Evolutionary conservation across 2,797 vertebrate genomes (phyloP).

Genomic region (Melanotaenia maccullochi): DNA sequence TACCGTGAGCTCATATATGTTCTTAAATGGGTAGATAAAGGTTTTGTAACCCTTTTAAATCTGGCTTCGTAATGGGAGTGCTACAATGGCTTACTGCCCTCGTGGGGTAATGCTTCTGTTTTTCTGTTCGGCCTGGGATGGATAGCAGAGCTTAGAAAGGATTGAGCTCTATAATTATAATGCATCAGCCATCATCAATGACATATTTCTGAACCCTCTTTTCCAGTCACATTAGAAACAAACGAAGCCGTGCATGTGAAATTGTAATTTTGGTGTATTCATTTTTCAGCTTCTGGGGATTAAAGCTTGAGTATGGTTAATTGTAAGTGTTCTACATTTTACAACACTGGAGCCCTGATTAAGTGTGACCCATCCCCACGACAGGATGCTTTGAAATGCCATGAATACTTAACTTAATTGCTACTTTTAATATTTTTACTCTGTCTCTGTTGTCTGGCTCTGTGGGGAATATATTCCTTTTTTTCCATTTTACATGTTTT

Average conservation of each 20-base stretch:
- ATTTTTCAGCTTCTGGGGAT: conserved; percentile 71
- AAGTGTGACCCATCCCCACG: conserved; percentile 67
- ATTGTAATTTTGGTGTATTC: conserved; percentile 76
- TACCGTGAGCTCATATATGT: conserved; percentile 68
- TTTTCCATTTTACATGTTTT: background rate
- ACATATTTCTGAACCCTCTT: conserved; percentile 79
- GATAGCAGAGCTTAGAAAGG: conserved; percentile 63
- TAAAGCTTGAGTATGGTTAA: conserved; percentile 77
- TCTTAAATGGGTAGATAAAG: conserved; percentile 86
- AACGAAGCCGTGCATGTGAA: conserved; percentile 62
- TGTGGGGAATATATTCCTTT: conserved; percentile 2
- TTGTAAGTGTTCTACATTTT: conserved; percentile 80
- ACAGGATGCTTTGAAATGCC: conserved; percentile 67
- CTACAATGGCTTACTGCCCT: conserved; percentile 61
- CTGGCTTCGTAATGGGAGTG: conserved; percentile 71
- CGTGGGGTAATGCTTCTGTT: conserved; percentile 61
- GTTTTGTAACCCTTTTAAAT: conserved; percentile 79
- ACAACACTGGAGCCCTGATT: conserved; percentile 69
- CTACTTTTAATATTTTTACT: conserved; percentile 59
- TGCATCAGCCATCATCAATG: conserved; percentile 72
- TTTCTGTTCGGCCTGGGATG: conserved; percentile 64
- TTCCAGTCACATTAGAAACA: conserved; percentile 64
- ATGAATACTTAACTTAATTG: conserved; percentile 80
- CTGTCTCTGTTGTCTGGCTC: conserved; percentile 13
- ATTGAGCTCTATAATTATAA: conserved; percentile 77